Conservation (phyloP, 2,888 invertebrate genomes). For the Xestia rhomboidea region DNA sequence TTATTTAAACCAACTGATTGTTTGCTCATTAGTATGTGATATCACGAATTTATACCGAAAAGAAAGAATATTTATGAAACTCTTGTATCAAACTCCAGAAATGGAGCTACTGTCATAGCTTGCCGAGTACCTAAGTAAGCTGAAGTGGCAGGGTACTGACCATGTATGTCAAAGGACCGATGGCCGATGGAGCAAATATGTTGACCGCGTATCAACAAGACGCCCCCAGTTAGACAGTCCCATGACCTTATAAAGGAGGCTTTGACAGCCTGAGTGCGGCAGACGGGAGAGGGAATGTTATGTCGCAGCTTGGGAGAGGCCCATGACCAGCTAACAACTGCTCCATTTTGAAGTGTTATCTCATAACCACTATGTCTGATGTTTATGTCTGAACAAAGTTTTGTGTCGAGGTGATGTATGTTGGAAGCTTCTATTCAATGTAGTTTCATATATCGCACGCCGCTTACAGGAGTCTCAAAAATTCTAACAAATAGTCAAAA, state of each 20-base stretch:
- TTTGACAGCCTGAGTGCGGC: neutral
- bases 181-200: neutral
- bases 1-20: slow-evolving; percentile 10
- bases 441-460: neutral
- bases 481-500: neutral
- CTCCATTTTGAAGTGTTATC: neutral
- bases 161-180: neutral
- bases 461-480: neutral
- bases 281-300: too few relatives aligned
- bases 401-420: neutral
- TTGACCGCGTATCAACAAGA: neutral
- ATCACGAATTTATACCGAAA: neutral
- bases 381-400: neutral
- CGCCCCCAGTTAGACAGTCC: neutral
- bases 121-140: neutral
- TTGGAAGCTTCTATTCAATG: neutral
- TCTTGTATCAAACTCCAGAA: neutral
- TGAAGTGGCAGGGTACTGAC: neutral
- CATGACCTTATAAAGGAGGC: neutral
- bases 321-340: neutral
- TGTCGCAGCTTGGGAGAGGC: neutral
- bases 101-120: neutral
- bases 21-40: slow-evolving; percentile 29
- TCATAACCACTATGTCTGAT: neutral
- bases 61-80: neutral